phyloP scores from a whole-genome alignment of 2,888 invertebrate genomes.

The Spicauda simplicius region DNA sequence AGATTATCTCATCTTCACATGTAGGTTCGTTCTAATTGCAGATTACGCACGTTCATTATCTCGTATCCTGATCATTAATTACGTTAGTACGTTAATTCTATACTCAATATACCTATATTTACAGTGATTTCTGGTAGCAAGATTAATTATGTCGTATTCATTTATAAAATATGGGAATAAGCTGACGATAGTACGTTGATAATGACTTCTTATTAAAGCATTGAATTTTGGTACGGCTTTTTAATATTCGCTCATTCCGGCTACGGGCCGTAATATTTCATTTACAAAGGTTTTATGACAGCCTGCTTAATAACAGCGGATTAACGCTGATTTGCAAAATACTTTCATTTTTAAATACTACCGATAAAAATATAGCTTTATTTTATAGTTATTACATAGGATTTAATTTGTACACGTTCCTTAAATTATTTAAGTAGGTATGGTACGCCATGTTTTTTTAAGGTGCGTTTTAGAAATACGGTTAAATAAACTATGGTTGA shows the following conservation, averaged over 20 bases:
- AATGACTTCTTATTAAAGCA: constrained; percentile 6
- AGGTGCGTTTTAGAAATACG: too few species aligned
- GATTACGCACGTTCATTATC: constrained; percentile 22
- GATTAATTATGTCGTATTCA: neutral
- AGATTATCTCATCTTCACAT: constrained; percentile 33
- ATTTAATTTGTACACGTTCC: too few species aligned
- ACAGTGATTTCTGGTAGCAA: neutral
- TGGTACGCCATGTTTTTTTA: too few species aligned
- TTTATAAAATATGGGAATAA: neutral
- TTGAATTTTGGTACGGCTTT: constrained; percentile 9
- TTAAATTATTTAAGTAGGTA: too few species aligned
- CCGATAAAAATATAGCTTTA: too few species aligned
- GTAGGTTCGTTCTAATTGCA: constrained; percentile 12
- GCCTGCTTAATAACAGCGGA: constrained; percentile 1
- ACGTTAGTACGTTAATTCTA: constrained; percentile 4
- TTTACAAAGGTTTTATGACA: constrained; percentile 8
- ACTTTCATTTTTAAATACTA: neutral
- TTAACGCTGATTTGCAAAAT: neutral
- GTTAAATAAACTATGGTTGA: too few species aligned
- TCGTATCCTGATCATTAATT: constrained; percentile 21
- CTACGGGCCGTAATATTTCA: constrained; percentile 7
- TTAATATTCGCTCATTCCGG: constrained; percentile 8
- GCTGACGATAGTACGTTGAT: neutral
- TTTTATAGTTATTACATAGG: too few species aligned
- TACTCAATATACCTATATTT: too few species aligned